Evolutionary conservation across 2,113 vertebrate species (phyloP).

Genomic region (Entelurus aequoreus): DNA sequence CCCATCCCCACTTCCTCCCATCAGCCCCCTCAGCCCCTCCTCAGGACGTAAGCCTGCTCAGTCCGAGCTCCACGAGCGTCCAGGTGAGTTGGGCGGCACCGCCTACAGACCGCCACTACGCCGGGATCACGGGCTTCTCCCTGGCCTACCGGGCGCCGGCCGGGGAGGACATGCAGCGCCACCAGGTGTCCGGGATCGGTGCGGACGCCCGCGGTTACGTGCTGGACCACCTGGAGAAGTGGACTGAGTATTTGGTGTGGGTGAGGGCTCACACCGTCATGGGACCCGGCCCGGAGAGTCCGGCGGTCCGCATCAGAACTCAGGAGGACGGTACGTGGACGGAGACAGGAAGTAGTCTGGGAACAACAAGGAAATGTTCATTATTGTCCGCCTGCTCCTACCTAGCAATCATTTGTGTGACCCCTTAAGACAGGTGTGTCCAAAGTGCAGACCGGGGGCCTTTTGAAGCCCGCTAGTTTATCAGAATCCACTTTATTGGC

Average conservation of each 20-base stretch:
- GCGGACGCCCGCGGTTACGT: constrained; percentile 80
- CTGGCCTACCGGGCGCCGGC: constrained; percentile 79
- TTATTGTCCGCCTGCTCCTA: no score
- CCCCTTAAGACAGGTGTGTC: no score
- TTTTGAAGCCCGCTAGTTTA: no score
- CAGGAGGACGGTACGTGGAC: constrained; percentile 87
- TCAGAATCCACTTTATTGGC: no score
- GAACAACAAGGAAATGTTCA: neutral
- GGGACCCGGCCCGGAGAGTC: constrained; percentile 87
- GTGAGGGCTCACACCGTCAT: constrained; percentile 87
- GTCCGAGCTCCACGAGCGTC: constrained; percentile 86
- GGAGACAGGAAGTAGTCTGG: neutral
- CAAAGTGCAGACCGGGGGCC: no score
- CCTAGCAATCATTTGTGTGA: no score
- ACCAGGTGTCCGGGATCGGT: constrained; percentile 82
- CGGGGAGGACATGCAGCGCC: constrained; percentile 81
- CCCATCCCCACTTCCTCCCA: constrained; percentile 25
- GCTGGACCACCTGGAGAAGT: constrained; percentile 90
- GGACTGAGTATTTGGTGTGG: constrained; percentile 91
- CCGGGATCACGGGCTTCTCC: constrained; percentile 85
- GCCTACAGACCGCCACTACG: constrained; percentile 82
- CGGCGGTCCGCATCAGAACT: constrained; percentile 77
- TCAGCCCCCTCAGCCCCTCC: constrained; percentile 91
- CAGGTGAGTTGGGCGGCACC: constrained; percentile 94
- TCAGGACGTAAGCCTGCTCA: constrained; percentile 83